phyloP scores from a whole-genome alignment of 2,888 invertebrate genomes.

The Sphinx pinastri region DNA sequence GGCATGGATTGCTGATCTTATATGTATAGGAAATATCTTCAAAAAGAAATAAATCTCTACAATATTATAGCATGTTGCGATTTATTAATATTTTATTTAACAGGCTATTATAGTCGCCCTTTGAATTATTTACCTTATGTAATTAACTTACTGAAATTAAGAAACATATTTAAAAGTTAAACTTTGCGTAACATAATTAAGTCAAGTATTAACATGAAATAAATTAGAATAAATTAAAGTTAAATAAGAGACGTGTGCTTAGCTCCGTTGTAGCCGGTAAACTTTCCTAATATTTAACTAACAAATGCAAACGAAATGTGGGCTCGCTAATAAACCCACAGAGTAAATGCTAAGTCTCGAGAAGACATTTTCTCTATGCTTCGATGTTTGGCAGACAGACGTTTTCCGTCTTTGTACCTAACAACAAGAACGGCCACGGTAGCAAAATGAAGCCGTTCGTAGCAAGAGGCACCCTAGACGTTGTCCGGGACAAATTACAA shows the following conservation, averaged over 20 bases:
- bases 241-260: not conserved
- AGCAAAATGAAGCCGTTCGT: conserved; percentile 48
- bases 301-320: conserved; percentile 41
- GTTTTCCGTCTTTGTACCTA: conserved; percentile 53
- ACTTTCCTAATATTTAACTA: conserved; percentile 17
- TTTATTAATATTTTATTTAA: not conserved
- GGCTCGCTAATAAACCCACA: conserved; percentile 8
- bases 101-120: not conserved
- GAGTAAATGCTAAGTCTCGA: conserved; percentile 6
- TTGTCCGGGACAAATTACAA: conserved; percentile 41
- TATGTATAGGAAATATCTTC: too few species aligned
- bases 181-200: not conserved
- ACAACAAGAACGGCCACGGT: conserved; percentile 41
- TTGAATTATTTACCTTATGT: not conserved
- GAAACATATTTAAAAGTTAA: not conserved
- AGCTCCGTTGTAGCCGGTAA: conserved; percentile 6
- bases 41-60: too few species aligned
- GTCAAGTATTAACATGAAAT: not conserved
- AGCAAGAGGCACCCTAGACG: conserved; percentile 41
- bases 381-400: conserved; percentile 50
- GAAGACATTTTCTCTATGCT: conserved; percentile 53
- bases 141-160: not conserved
- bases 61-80: not conserved
- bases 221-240: not conserved
- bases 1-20: not conserved